These are phyloP conservation scores for Bombus affinis DNA, from an alignment of 1,140 invertebrate genomes.

Conservation along the genomic window DNA sequence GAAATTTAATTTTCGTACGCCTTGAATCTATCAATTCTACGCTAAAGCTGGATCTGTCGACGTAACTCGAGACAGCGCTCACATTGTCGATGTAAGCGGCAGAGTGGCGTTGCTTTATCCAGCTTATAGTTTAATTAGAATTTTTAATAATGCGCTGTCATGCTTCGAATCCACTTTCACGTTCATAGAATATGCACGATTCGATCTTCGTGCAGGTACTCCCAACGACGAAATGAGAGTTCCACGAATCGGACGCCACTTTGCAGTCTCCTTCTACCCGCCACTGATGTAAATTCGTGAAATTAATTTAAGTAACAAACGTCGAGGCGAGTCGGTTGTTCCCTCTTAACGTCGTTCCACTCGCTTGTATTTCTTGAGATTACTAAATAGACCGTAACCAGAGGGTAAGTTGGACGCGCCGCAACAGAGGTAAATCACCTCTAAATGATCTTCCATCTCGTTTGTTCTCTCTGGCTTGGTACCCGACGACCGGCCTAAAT, in stretches of 20 bases:
- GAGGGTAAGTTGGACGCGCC: constrained; percentile 25
- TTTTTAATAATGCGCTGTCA: too few relatives aligned
- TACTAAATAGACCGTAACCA: constrained; percentile 45
- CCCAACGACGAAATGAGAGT: background rate
- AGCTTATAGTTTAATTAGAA: too few relatives aligned
- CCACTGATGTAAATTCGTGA: constrained; percentile 17
- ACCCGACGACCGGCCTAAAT: constrained; percentile 13
- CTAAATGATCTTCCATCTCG: constrained; percentile 42
- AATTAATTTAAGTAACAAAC: constrained; percentile 38
- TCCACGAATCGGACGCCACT: background rate
- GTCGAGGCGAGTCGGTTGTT: background rate
- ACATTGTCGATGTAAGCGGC: too few relatives aligned
- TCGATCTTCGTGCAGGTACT: too few relatives aligned
- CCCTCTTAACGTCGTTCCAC: constrained; percentile 6
- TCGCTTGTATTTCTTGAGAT: constrained; percentile 35
- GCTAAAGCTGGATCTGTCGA: too few relatives aligned
- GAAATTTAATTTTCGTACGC: too few relatives aligned
- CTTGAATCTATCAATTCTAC: too few relatives aligned
- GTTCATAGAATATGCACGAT: too few relatives aligned
- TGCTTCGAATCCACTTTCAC: background rate
- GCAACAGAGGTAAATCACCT: constrained; percentile 44
- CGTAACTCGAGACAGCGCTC: too few relatives aligned
- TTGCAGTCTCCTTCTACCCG: background rate
- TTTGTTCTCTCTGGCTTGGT: constrained; percentile 6
- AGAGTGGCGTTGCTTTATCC: too few relatives aligned